Conservation (phyloP, 2,797 vertebrate genomes). For the Amblyraja radiata region DNA sequence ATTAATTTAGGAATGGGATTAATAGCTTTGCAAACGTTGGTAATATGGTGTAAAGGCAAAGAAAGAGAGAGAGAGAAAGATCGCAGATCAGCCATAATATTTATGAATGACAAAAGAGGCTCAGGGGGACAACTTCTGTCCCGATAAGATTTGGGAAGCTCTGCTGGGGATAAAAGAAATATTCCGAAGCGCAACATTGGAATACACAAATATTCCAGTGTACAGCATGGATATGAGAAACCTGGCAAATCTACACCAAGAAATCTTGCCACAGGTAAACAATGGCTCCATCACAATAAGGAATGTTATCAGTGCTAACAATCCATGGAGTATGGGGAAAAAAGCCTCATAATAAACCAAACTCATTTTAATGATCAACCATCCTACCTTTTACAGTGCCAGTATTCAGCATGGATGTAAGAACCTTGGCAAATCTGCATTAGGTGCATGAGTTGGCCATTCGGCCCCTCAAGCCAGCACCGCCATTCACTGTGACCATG, state of each 20-base stretch:
- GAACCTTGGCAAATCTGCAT: too few species aligned
- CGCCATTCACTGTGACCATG: too few species aligned
- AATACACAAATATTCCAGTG: too few species aligned
- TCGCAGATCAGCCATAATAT: not conserved
- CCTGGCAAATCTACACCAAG: not conserved
- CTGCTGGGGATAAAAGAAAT: too few species aligned
- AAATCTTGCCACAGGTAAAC: not conserved
- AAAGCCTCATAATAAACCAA: not conserved
- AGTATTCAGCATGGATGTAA: too few species aligned
- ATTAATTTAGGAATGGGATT: not conserved
- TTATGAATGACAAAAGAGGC: not conserved
- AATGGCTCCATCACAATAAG: constrained; percentile 1
- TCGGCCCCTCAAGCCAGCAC: too few species aligned
- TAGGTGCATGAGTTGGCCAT: too few species aligned
- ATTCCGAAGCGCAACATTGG: too few species aligned
- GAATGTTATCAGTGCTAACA: not conserved
- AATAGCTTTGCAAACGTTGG: not conserved
- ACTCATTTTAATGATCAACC: constrained; percentile 11
- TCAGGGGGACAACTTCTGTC: not conserved
- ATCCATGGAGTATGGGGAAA: not conserved
- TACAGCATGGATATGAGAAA: too few species aligned
- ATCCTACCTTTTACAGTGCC: not conserved
- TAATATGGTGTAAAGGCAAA: not conserved
- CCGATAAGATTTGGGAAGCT: too few species aligned
- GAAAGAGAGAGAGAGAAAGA: too few species aligned